Conservation (phyloP, 2,797 vertebrate species). For the Anabacerthia variegaticeps region DNA sequence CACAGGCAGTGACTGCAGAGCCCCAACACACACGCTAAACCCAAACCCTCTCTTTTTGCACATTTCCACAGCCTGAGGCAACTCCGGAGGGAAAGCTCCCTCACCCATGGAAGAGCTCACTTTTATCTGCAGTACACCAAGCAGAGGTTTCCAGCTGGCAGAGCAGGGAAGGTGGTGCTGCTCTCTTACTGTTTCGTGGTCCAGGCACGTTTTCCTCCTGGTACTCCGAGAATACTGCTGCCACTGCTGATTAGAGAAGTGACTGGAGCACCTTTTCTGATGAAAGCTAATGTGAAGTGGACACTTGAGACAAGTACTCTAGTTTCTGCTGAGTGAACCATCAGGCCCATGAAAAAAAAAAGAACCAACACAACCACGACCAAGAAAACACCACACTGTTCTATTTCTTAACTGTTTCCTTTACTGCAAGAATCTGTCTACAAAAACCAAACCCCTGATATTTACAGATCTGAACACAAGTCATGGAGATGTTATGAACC, state of each 20-base stretch:
- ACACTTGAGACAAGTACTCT: not conserved
- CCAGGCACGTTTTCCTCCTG: not conserved
- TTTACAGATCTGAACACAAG: not conserved
- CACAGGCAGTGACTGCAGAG: not conserved
- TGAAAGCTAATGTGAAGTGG: not conserved
- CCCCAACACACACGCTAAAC: not conserved
- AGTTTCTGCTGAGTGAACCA: not conserved
- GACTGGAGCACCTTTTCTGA: not conserved
- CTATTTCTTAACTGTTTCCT: not conserved
- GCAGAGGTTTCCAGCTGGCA: not conserved
- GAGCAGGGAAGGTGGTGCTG: not conserved
- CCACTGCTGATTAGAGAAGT: not conserved
- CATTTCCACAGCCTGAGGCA: not conserved
- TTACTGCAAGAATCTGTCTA: not conserved
- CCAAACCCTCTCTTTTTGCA: not conserved
- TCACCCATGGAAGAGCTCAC: not conserved
- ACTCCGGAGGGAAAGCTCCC: not conserved
- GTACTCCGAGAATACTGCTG: not conserved
- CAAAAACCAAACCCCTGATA: not conserved
- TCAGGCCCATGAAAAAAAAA: not conserved
- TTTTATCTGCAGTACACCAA: not conserved
- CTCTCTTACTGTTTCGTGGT: not conserved
- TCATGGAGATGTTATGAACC: not conserved
- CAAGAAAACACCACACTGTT: not conserved
- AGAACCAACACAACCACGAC: too few species aligned